Evolutionary conservation across 2,797 vertebrate genomes (phyloP), one percentile per base, ranked within the genome.

Genomic region (Crenuchus spilurus): DNA sequence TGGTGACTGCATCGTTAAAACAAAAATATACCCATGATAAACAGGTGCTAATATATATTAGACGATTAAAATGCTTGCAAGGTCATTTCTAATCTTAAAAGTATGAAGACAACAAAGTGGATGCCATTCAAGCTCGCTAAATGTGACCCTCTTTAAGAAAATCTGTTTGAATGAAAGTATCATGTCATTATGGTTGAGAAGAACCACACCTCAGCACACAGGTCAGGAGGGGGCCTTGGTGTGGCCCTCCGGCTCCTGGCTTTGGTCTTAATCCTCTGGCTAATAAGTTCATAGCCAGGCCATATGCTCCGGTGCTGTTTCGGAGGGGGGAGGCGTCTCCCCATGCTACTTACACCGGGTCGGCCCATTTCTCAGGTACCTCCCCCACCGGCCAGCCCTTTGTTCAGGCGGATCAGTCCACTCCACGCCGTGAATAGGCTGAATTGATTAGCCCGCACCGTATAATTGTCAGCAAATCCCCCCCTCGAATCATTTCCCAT

Each of bases 211-310:
- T 80, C 76, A 87, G 70, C 39, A 16, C 48, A 37, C 48, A 88
- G 84, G 86, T 78, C 81, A 84, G 82, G 83, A 84, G 84, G 79
- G 81, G 74, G 39, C 72, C 83, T 76, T 78, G 84, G 90, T 92
- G 87, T 91, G 92, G 85, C 76, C 88, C 87, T 88, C 83, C 85
- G 88, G 88, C 89, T 86, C 81, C 87, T 82, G 91, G 88, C 92
- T 91, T 94, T 95, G 94, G 93, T 92, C 93, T 95, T 98, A 97
- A 98, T 97, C 96, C 91, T 44, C 88, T 88, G 92, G 91, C 93
- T 96, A 97, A 97, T 97, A 96, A 96, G 91, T 96, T 97, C 96
- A 96, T 94, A 95, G 94, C 93, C 93, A 93, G 94, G 95, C 95
- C 95, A 95, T 96, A 96, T 96, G 95, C 95, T 75, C 91, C 89